Conservation (phyloP, 2,797 vertebrate species). For the Galago senegalensis region DNA sequence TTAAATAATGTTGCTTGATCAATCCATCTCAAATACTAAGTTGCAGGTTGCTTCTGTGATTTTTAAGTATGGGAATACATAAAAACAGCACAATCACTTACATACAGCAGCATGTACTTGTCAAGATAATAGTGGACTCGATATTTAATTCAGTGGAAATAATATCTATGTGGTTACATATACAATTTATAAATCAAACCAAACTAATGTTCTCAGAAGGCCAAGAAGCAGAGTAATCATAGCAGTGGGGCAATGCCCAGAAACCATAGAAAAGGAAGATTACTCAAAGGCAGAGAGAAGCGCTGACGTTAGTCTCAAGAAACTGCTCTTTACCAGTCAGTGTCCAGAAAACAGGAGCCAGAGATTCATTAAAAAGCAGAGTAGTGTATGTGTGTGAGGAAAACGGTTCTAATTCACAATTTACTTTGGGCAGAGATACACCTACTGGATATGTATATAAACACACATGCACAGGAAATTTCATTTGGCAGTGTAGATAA, state of each 20-base stretch:
- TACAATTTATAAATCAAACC: not conserved
- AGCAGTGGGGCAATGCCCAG: not conserved
- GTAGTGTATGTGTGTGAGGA: not conserved
- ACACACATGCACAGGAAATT: not conserved
- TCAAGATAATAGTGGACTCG: not conserved
- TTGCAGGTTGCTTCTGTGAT: not conserved
- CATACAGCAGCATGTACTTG: not conserved
- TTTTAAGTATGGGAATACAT: slow-evolving; percentile 23
- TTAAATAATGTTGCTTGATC: not conserved
- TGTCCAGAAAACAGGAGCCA: not conserved
- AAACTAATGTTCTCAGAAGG: not conserved
- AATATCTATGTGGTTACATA: not conserved
- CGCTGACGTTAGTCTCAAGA: slow-evolving; percentile 7
- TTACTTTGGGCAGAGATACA: not conserved
- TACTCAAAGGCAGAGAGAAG: not conserved
- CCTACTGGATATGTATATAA: not conserved
- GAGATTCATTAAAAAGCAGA: not conserved
- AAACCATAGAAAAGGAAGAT: not conserved
- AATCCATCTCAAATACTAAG: slow-evolving; percentile 36
- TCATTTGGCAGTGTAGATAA: not conserved
- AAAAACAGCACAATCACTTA: not conserved
- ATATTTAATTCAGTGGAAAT: slow-evolving; percentile 23
- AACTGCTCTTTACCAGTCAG: not conserved
- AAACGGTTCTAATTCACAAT: not conserved
- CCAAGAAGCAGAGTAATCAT: not conserved